These are phyloP conservation scores for Neostethus bicornis DNA, from an alignment of 2,797 vertebrate species.

Conservation along the genomic window DNA sequence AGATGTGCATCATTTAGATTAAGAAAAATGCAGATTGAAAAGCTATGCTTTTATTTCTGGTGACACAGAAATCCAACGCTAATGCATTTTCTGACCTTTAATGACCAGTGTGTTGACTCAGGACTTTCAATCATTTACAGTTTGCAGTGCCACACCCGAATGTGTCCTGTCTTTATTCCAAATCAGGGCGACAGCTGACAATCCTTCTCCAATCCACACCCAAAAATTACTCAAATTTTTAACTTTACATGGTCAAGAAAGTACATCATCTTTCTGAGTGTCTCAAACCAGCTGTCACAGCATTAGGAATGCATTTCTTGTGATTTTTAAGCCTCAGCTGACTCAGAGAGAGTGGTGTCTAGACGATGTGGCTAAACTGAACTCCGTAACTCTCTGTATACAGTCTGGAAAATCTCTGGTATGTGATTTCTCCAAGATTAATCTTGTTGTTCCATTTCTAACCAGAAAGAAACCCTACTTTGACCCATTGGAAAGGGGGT, in stretches of 20 bases:
- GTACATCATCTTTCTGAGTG: slow-evolving; percentile 15
- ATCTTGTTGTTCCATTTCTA: slow-evolving; percentile 35
- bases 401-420: slow-evolving; percentile 19
- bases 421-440: slow-evolving; percentile 22
- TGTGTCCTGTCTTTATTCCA: slow-evolving; percentile 18
- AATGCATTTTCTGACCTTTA: not conserved
- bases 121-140: slow-evolving; percentile 41
- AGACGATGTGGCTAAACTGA: slow-evolving; percentile 43
- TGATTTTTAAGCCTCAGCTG: slow-evolving; percentile 53
- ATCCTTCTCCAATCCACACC: slow-evolving; percentile 13
- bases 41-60: not conserved
- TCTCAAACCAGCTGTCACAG: slow-evolving; percentile 56
- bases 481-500: slow-evolving; percentile 16
- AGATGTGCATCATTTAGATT: not conserved
- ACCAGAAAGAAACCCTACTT: slow-evolving; percentile 31
- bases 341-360: slow-evolving; percentile 52
- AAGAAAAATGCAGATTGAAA: not conserved
- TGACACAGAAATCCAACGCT: not conserved
- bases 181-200: slow-evolving; percentile 62
- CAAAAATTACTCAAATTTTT: slow-evolving; percentile 33
- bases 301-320: slow-evolving; percentile 40
- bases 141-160: slow-evolving; percentile 43
- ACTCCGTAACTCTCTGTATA: slow-evolving; percentile 34
- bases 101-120: not conserved
- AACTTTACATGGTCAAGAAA: slow-evolving; percentile 39